Conservation (phyloP, 2,797 vertebrate species). For the Poeciliopsis infans region DNA sequence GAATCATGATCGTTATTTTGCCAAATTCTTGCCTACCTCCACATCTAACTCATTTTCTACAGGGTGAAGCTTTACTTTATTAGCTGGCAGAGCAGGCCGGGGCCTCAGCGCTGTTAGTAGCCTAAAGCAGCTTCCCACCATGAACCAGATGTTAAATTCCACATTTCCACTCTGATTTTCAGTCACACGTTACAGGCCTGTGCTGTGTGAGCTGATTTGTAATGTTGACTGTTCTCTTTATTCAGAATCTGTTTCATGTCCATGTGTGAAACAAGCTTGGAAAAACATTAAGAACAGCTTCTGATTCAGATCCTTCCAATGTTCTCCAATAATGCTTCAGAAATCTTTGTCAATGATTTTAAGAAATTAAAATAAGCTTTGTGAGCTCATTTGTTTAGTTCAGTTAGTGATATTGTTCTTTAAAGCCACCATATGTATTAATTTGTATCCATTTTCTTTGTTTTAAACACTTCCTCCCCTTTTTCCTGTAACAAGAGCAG, state of each 20-base stretch:
- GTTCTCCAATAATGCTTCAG: neutral
- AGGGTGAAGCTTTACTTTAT: neutral
- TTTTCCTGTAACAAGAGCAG: neutral
- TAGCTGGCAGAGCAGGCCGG: constrained; percentile 15
- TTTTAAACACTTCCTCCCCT: neutral
- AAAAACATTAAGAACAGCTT: constrained; percentile 13
- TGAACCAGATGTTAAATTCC: constrained; percentile 43
- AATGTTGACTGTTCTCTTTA: constrained; percentile 11
- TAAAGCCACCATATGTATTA: neutral
- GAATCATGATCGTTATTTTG: neutral
- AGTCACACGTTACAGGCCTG: constrained; percentile 8
- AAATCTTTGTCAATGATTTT: constrained; percentile 12
- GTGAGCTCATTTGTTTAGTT: neutral
- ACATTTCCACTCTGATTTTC: constrained; percentile 30
- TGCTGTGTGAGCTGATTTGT: neutral
- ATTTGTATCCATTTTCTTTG: neutral
- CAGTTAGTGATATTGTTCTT: neutral
- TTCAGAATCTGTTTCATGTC: constrained; percentile 6
- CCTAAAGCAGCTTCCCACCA: constrained; percentile 19
- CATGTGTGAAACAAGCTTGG: constrained; percentile 36
- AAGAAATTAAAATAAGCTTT: constrained; percentile 14
- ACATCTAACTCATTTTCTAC: neutral
- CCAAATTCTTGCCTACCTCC: neutral
- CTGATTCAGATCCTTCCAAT: neutral
- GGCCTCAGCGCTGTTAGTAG: neutral